A percentile compares a stretch with the other conserved stretches of the same genome.
Evolutionary conservation across 2,888 invertebrate genomes (phyloP).

Genomic region (Imbricaverruca yamaguchii): DNA sequence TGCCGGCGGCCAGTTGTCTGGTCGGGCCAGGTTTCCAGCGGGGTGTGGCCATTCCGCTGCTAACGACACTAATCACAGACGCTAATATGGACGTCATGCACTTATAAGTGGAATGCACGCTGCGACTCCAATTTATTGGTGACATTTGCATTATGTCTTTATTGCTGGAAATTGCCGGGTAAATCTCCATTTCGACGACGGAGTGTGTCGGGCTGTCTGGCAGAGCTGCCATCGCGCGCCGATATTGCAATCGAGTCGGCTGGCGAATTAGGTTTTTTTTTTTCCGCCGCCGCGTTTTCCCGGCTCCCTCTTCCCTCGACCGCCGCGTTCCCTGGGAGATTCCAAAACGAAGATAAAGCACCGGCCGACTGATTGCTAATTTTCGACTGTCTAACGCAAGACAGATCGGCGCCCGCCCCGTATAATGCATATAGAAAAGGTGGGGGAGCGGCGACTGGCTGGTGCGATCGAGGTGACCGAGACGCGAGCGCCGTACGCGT

Average conservation of each 20-base stretch:
- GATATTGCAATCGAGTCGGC: neutral
- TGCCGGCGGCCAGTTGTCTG: neutral
- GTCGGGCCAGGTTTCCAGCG: neutral
- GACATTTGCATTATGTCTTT: constrained; percentile 21
- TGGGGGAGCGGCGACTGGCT: neutral
- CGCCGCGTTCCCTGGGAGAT: constrained; percentile 8
- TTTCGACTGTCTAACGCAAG: constrained; percentile 19
- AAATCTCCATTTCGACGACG: neutral
- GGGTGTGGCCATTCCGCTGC: too few species aligned
- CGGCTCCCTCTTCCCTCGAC: neutral
- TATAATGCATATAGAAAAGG: constrained; percentile 20
- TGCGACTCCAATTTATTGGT: neutral
- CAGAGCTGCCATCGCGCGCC: neutral
- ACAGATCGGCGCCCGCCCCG: neutral
- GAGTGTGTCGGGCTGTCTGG: too few species aligned
- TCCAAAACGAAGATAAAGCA: constrained; percentile 20
- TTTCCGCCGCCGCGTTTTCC: neutral
- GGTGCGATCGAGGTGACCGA: too few species aligned
- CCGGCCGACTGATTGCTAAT: constrained; percentile 17
- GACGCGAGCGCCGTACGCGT: neutral
- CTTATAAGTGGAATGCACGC: neutral
- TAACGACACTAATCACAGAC: neutral
- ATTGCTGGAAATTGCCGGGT: constrained; percentile 9
- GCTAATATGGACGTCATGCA: constrained; percentile 12
- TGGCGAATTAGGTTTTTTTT: neutral